These are phyloP conservation scores for Rutilus rutilus DNA, from an alignment of 2,113 vertebrate species.

Conservation along the genomic window DNA sequence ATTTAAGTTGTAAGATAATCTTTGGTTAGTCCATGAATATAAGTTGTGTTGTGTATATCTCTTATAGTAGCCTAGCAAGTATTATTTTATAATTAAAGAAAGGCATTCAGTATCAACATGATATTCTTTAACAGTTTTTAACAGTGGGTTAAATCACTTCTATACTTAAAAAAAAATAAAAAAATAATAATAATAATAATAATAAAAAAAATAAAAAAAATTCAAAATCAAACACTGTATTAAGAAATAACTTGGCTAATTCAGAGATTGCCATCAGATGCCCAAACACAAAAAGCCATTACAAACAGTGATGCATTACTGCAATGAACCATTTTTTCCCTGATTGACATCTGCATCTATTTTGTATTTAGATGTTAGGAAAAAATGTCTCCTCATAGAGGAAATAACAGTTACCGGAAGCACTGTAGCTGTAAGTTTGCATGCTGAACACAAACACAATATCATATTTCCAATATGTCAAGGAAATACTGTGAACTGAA, in stretches of 20 bases:
- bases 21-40: background rate
- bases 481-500: no score
- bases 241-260: background rate
- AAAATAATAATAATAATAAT: no score
- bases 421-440: background rate
- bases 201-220: no score
- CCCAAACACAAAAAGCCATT: background rate
- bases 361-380: background rate
- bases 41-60: background rate
- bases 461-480: background rate
- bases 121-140: no score
- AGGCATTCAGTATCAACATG: background rate
- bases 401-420: background rate
- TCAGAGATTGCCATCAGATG: background rate
- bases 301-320: background rate
- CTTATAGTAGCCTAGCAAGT: background rate
- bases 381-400: background rate
- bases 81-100: background rate
- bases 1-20: background rate
- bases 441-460: background rate
- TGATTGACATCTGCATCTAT: background rate
- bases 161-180: background rate
- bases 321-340: background rate
- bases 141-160: background rate
- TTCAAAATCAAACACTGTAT: background rate